phyloP scores from a whole-genome alignment of 2,888 invertebrate species.

The Phyto melanocephala region DNA sequence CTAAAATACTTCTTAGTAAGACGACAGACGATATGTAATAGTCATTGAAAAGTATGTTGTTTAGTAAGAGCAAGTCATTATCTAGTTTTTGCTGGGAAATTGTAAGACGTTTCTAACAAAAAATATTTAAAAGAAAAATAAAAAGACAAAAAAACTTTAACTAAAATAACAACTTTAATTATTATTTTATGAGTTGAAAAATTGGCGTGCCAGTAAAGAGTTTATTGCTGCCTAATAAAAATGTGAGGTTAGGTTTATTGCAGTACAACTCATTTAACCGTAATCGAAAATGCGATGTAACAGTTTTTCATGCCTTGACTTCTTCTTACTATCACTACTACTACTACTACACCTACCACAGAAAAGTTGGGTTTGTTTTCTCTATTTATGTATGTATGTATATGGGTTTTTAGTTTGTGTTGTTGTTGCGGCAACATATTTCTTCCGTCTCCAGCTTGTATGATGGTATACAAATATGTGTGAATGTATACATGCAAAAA shows the following conservation, averaged over 20 bases:
- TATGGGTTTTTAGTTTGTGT: neutral
- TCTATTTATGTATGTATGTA: neutral
- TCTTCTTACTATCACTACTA: neutral
- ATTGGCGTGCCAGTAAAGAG: constrained; percentile 25
- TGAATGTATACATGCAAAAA: constrained; percentile 28
- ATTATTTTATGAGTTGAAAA: neutral
- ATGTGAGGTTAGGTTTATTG: constrained; percentile 56
- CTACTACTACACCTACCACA: no score
- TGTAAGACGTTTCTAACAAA: no score
- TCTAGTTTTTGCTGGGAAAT: no score
- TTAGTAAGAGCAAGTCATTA: no score
- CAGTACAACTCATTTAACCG: constrained; percentile 34
- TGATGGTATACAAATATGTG: neutral
- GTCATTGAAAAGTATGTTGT: no score
- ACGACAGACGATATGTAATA: no score
- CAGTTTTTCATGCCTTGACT: constrained; percentile 19
- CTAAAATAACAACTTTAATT: no score
- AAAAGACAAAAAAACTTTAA: no score
- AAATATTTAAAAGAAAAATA: no score
- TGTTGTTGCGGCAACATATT: constrained; percentile 44
- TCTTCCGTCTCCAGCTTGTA: constrained; percentile 51
- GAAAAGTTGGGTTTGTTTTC: neutral
- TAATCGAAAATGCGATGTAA: constrained; percentile 37
- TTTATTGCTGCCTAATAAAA: constrained; percentile 38
- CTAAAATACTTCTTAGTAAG: no score